These are phyloP conservation scores for Latrodectus elegans DNA, from an alignment of 2,888 invertebrate species.

Conservation along the genomic window DNA sequence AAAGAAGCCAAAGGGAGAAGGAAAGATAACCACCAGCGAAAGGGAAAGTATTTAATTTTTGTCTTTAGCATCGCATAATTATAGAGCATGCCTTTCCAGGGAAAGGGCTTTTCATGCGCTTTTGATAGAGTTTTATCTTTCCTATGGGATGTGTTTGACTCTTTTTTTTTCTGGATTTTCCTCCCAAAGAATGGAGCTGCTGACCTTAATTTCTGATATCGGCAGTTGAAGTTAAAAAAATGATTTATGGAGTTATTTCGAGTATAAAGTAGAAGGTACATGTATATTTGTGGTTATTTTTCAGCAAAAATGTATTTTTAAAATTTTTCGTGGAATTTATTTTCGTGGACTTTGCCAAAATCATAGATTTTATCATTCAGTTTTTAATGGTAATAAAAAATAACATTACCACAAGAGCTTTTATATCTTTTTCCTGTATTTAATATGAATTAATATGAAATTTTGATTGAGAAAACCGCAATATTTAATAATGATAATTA, in stretches of 20 bases:
- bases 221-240: neutral
- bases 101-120: conserved; percentile 30
- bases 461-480: too few species aligned
- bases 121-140: conserved; percentile 49
- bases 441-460: too few species aligned
- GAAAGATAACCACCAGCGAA: conserved; percentile 18
- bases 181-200: neutral
- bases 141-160: conserved; percentile 15
- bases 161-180: neutral
- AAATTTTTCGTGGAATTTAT: too few species aligned
- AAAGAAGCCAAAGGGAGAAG: neutral
- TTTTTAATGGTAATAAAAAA: too few species aligned
- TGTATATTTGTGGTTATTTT: too few species aligned
- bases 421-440: too few species aligned
- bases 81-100: conserved; percentile 33
- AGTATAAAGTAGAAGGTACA: neutral
- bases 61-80: conserved; percentile 50
- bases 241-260: neutral
- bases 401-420: too few species aligned
- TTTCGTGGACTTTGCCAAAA: too few species aligned
- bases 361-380: too few species aligned
- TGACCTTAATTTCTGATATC: conserved; percentile 49
- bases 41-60: conserved; percentile 47
- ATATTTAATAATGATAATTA: too few species aligned
- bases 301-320: too few species aligned